phyloP scores from a whole-genome alignment of 2,113 vertebrate genomes.

The Zosterops hypoxanthus region DNA sequence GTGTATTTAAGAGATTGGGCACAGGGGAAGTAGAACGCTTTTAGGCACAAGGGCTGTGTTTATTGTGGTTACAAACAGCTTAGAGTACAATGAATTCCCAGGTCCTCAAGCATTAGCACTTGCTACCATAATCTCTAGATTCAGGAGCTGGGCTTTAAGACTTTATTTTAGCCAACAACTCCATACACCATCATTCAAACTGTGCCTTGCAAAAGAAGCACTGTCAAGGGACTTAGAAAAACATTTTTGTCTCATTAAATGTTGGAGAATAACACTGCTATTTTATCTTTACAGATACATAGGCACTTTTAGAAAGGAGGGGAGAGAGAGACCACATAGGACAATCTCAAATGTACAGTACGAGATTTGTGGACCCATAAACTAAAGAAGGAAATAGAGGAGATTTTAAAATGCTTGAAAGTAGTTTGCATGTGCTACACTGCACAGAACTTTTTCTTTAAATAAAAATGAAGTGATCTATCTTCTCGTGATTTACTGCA shows the following conservation, averaged over 20 bases:
- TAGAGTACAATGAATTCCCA: neutral
- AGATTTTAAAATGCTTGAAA: conserved; percentile 1
- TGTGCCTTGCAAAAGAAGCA: neutral
- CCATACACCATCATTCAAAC: neutral
- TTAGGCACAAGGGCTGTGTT: neutral
- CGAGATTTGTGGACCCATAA: neutral
- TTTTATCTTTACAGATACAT: neutral
- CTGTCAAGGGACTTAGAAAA: neutral
- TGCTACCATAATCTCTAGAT: neutral
- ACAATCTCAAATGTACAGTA: neutral
- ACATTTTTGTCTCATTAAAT: neutral
- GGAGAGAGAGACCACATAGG: neutral
- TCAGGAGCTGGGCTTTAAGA: neutral
- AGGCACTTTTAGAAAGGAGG: neutral
- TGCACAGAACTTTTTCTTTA: neutral
- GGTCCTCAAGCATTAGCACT: neutral
- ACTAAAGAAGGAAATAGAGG: neutral
- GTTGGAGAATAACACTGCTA: neutral
- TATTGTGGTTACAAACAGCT: neutral
- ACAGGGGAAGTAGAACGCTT: neutral
- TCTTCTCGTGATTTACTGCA: neutral
- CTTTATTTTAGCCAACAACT: neutral
- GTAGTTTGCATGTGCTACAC: neutral
- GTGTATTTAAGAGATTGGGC: neutral
- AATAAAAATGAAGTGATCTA: neutral